Conservation (phyloP, 2,888 invertebrate species). For the Plusia festucae region DNA sequence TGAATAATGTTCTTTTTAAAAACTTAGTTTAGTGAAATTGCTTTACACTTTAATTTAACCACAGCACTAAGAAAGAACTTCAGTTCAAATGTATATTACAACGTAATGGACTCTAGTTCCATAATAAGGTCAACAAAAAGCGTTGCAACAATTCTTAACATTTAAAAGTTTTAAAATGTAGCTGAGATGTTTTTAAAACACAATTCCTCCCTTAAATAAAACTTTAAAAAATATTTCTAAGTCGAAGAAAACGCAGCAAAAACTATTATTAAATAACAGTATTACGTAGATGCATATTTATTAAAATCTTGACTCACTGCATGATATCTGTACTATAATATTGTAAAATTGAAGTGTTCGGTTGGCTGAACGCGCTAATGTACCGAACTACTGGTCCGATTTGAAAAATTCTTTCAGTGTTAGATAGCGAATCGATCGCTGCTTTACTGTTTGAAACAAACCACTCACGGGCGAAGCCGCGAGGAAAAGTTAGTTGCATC, state of each 20-base stretch:
- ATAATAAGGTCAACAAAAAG: slow-evolving; percentile 5
- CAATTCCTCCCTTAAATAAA: slow-evolving; percentile 40
- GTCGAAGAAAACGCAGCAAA: slow-evolving; percentile 19
- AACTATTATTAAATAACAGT: neutral
- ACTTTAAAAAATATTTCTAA: slow-evolving; percentile 32
- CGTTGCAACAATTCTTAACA: slow-evolving; percentile 36
- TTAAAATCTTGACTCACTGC: neutral
- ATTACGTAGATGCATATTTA: neutral
- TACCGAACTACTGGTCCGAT: too few species aligned
- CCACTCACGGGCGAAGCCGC: too few species aligned
- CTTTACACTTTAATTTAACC: neutral
- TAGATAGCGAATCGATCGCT: too few species aligned
- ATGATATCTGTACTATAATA: too few species aligned
- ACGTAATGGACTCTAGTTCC: neutral
- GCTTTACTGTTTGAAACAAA: too few species aligned
- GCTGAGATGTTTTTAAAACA: slow-evolving; percentile 24
- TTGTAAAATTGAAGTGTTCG: too few species aligned
- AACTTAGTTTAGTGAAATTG: too few species aligned
- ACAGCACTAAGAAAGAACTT: neutral
- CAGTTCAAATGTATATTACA: neutral
- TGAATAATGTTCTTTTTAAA: too few species aligned
- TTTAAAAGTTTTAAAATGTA: slow-evolving; percentile 42
- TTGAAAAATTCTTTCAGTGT: too few species aligned
- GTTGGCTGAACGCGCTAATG: too few species aligned
- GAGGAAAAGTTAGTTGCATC: too few species aligned